Base-by-base conservation (phyloP, 2,797 vertebrate genomes). In the Myotis daubentonii region DNA sequence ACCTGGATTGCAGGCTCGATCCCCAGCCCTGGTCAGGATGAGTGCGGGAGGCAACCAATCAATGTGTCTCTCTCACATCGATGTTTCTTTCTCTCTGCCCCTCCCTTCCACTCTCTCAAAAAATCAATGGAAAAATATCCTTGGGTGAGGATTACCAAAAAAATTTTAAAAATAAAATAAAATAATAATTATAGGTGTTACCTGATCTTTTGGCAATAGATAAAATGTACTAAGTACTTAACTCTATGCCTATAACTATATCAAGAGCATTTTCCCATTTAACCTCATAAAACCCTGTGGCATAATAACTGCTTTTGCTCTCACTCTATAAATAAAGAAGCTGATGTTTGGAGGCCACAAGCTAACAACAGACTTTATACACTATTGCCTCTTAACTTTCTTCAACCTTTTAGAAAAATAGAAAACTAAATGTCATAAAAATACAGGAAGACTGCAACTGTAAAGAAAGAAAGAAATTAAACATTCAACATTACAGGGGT, bases 361-460 rank as follows among this genome's bases (percentile, higher is more conserved):
- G 41, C 28, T 92, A 66, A 33, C 20, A 38, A 81, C 1, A 87
- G 13, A 65, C 7, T 71, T 23, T 65, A 3, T 49, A 41, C 1
- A 23, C 49, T 23, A 80, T 6, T 72, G 15, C 51, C 44, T 89
- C 60, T 94, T 65, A 76, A 72, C 72, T 51, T 22, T 17, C 38
- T 90, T 89, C 85, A 93, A 66, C 86, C 66, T 47, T 30, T 97
- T 82, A 86, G 90, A 75, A 66, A 97, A 95, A 79, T 41, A 23
- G 66, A 96, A 91, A 89, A 72, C 19, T 47, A 89, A 93, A 92
- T 70, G 20, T 33, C 47, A 38, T 33, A 16, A 49, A 94, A 12
- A 75, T 94, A 93, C 82, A 80, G 76, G 94, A 96, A 91, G 47
- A 94, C n/a, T 8, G 0, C n/a, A 91, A 70, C 53, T 22, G 0